These are phyloP conservation scores for Lasioglossum malachurum DNA, from an alignment of 2,888 invertebrate genomes.

Conservation along the genomic window DNA sequence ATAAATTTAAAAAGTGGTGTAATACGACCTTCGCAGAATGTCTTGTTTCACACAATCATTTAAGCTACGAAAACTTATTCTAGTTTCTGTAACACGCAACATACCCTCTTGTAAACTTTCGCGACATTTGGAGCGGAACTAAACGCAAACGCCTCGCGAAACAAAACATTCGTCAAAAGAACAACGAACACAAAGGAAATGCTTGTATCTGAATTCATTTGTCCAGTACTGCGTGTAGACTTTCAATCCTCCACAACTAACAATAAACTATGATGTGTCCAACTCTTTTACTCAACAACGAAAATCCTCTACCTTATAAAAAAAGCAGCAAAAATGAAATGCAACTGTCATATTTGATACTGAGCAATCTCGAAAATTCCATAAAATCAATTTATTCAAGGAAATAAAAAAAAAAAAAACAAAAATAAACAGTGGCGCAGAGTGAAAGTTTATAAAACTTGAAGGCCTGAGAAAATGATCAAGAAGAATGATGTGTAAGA, in stretches of 20 bases:
- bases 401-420: neutral
- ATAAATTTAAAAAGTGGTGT: neutral
- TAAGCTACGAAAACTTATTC: neutral
- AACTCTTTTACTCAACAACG: neutral
- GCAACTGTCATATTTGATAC: neutral
- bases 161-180: neutral
- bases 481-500: neutral
- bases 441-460: neutral
- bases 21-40: neutral
- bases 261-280: neutral
- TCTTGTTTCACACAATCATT: neutral
- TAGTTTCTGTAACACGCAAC: neutral
- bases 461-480: neutral
- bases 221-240: neutral
- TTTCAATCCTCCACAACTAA: neutral
- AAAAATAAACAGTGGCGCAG: neutral
- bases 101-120: neutral
- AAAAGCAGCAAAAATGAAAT: neutral
- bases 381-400: neutral
- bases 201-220: neutral
- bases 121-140: neutral
- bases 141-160: neutral
- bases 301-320: neutral
- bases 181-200: neutral
- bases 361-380: neutral